These are phyloP conservation scores for Drosophila kambysellisi DNA, from an alignment of 2,888 invertebrate species.

Conservation along the genomic window DNA sequence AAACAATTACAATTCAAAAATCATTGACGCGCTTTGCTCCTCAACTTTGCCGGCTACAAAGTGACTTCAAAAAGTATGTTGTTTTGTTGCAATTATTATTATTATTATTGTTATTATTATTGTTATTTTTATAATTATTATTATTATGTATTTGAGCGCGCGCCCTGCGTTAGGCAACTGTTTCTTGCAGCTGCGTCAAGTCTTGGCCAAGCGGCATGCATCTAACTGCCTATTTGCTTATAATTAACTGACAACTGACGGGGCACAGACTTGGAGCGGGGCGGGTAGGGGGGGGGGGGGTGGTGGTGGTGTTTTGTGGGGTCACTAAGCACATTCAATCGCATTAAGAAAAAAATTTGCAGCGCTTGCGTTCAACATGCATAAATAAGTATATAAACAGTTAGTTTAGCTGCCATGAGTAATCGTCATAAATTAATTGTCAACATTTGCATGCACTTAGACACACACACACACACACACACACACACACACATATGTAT, in stretches of 20 bases:
- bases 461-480: slow-evolving; percentile 44
- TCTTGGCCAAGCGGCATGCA: slow-evolving; percentile 36
- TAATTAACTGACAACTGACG: slow-evolving; percentile 57
- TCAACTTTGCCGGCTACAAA: slow-evolving; percentile 56
- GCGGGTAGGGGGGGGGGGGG: too few relatives aligned
- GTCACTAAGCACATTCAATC: slow-evolving; percentile 13
- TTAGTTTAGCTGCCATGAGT: slow-evolving; percentile 83
- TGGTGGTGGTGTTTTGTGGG: neutral
- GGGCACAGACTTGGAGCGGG: neutral
- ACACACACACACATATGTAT: slow-evolving; percentile 33
- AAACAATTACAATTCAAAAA: slow-evolving; percentile 83
- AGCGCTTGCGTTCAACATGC: slow-evolving; percentile 30
- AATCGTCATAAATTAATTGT: slow-evolving; percentile 84
- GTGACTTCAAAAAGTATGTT: slow-evolving; percentile 74
- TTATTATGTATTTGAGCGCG: slow-evolving; percentile 10
- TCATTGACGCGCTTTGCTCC: slow-evolving; percentile 78
- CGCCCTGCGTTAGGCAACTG: slow-evolving; percentile 26
- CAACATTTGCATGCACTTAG: slow-evolving; percentile 83
- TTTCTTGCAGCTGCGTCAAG: slow-evolving; percentile 1
- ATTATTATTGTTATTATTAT: slow-evolving; percentile 7
- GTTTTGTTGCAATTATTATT: slow-evolving; percentile 29
- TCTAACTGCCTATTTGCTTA: slow-evolving; percentile 59
- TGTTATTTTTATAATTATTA: slow-evolving; percentile 7
- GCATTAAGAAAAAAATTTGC: slow-evolving; percentile 29
- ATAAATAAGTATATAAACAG: slow-evolving; percentile 67